A percentile compares a stretch with the other conserved stretches of the same genome.
Conservation (phyloP, 2,113 vertebrate species). For the Prunella himalayana region DNA sequence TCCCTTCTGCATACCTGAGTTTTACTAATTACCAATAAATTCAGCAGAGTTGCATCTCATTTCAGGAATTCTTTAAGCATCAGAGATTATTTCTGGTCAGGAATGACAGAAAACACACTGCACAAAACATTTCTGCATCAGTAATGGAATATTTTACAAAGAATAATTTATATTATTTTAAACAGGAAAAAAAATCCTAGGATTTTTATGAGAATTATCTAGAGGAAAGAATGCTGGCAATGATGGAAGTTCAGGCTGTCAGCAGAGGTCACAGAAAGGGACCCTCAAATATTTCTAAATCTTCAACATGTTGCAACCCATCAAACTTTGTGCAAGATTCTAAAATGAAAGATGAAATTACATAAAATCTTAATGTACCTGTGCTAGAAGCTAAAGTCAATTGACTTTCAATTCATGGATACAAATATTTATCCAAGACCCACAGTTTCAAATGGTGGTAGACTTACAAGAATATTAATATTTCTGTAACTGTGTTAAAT, state of each 20-base stretch:
- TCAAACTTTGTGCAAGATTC: background rate
- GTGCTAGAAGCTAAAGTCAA: background rate
- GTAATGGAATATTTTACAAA: background rate
- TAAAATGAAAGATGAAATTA: background rate
- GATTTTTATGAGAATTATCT: background rate
- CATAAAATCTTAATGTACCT: background rate
- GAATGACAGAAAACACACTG: background rate
- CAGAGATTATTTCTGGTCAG: background rate
- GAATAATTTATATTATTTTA: background rate
- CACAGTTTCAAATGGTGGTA: background rate
- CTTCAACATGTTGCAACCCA: background rate
- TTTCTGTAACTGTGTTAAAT: background rate
- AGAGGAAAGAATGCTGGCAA: background rate
- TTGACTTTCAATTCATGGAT: background rate
- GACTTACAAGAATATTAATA: background rate
- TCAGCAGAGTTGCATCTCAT: background rate
- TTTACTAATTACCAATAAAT: background rate
- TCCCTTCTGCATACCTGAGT: background rate
- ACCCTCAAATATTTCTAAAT: background rate
- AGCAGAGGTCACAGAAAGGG: background rate
- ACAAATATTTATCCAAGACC: background rate
- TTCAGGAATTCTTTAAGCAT: background rate
- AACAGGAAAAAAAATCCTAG: background rate
- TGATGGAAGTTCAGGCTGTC: background rate
- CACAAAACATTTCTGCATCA: background rate